A percentile compares a stretch with the other conserved stretches of the same genome.
Evolutionary conservation across 2,888 invertebrate genomes (phyloP).

Genomic region (Alentia gelatinosa): DNA sequence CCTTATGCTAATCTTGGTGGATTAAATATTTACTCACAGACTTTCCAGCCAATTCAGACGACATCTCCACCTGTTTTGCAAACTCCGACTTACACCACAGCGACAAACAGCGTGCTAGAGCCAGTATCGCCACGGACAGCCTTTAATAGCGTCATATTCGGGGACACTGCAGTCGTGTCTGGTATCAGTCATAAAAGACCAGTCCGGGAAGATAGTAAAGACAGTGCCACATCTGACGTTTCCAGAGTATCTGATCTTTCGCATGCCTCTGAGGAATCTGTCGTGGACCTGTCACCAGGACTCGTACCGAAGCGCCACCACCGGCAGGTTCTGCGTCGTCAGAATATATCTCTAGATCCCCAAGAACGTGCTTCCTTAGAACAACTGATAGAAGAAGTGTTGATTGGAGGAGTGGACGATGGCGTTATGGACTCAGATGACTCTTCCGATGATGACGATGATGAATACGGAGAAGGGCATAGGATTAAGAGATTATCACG

Average conservation of each 20-base stretch:
- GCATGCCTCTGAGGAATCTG: constrained; percentile 11
- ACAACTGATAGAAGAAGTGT: constrained; percentile 67
- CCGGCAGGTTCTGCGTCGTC: constrained; percentile 1
- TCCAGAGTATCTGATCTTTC: constrained; percentile 4
- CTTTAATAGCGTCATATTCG: not conserved
- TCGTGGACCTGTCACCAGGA: not conserved
- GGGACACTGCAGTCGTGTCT: not conserved
- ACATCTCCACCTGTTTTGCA: not conserved
- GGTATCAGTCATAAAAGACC: not conserved
- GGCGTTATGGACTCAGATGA: constrained; percentile 62
- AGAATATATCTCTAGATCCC: constrained; percentile 66
- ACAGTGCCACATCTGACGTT: constrained; percentile 10
- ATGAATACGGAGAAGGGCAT: not conserved
- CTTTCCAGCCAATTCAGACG: constrained; percentile 6
- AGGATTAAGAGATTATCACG: constrained; percentile 19
- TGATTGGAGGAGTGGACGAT: constrained; percentile 66
- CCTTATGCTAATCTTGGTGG: not conserved
- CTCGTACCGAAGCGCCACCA: not conserved
- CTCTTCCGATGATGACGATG: not conserved
- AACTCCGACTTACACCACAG: not conserved
- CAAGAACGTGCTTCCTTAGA: constrained; percentile 67
- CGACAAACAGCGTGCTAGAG: not conserved
- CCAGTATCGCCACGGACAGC: constrained; percentile 8
- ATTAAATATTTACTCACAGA: constrained; percentile 8
- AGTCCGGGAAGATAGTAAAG: constrained; percentile 7